phyloP scores from a whole-genome alignment of 1,140 invertebrate species.

The Geopemphigus sp. region DNA sequence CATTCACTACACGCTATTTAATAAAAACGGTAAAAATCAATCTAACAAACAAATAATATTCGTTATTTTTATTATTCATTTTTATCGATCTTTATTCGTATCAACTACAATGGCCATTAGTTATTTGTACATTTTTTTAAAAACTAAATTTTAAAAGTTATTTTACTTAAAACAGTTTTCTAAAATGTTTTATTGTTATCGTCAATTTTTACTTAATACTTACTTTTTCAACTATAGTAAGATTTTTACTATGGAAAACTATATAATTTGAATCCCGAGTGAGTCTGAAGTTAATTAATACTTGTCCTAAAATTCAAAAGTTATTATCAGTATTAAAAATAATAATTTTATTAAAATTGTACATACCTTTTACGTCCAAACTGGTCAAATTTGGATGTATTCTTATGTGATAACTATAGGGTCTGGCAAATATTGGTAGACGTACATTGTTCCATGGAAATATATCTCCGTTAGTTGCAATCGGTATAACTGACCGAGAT shows the following conservation, averaged over 20 bases:
- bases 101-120: no score
- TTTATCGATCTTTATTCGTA: no score
- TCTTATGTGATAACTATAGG: conserved; percentile 82
- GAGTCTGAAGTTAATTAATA: conserved; percentile 79
- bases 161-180: no score
- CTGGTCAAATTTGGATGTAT: conserved; percentile 93
- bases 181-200: no score
- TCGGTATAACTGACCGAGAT: conserved; percentile 59
- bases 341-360: background rate
- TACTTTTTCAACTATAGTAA: conserved; percentile 82
- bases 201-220: conserved; percentile 51
- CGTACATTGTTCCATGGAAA: conserved; percentile 89
- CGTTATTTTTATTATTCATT: background rate
- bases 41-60: background rate
- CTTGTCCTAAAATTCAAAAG: conserved; percentile 65
- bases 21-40: conserved; percentile 25
- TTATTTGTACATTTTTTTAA: no score
- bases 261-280: conserved; percentile 83
- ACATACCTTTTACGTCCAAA: conserved; percentile 77
- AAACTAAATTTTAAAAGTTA: no score
- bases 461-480: conserved; percentile 69
- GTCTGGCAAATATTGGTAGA: conserved; percentile 76
- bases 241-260: conserved; percentile 84
- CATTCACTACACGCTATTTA: conserved; percentile 66
- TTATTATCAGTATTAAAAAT: background rate